These are phyloP conservation scores for Oreochromis aureus DNA, from an alignment of 2,113 vertebrate genomes.

Conservation along the genomic window DNA sequence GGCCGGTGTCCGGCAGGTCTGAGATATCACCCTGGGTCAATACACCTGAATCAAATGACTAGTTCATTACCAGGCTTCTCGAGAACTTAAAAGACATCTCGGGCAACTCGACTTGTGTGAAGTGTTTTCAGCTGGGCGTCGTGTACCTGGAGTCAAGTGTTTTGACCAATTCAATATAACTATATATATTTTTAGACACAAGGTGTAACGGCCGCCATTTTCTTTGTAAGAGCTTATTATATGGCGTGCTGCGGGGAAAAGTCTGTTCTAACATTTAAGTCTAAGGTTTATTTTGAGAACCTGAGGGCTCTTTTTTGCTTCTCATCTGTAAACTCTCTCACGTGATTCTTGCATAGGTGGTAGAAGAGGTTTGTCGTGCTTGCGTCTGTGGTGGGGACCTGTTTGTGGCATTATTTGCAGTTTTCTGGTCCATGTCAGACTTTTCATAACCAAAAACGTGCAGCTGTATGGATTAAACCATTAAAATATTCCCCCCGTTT, in stretches of 20 bases:
- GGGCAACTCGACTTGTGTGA: neutral
- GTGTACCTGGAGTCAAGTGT: neutral
- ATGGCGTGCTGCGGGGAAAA: neutral
- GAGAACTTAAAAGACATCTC: neutral
- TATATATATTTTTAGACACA: neutral
- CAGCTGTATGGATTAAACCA: neutral
- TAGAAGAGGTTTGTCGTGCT: neutral
- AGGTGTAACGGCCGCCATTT: neutral
- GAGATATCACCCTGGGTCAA: neutral
- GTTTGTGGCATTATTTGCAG: neutral
- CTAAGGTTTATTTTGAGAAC: neutral
- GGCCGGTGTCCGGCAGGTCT: neutral
- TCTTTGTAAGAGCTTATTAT: neutral
- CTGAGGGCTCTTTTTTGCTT: neutral
- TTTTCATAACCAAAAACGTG: neutral
- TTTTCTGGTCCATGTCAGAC: neutral
- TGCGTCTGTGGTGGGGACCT: neutral
- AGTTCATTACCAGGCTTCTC: neutral
- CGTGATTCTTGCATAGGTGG: neutral
- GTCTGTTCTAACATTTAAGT: neutral
- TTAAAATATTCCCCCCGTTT: neutral
- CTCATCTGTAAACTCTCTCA: neutral
- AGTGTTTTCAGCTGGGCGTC: too few relatives aligned
- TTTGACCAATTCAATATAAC: neutral
- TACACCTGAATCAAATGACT: neutral